Evolutionary conservation across 2,797 vertebrate genomes (phyloP), one percentile per base, ranked within the genome.

Genomic region (Chloroceryle amazona): DNA sequence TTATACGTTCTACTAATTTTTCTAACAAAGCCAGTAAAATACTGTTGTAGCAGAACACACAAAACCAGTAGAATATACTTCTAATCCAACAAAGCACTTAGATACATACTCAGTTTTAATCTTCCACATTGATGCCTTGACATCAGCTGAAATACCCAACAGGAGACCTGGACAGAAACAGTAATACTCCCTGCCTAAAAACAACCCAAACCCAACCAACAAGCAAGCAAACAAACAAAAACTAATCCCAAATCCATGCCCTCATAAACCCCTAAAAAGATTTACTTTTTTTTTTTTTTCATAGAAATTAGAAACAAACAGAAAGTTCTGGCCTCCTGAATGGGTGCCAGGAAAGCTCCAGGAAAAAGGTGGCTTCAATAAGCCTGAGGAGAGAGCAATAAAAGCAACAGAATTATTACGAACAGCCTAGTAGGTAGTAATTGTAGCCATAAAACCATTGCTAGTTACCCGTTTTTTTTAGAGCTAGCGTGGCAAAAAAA

Each of bases 341-440:
- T 28, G 21, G 1, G 0, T 60, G 54, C 93, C 94, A 93, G 93
- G 83, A 96, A 96, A 96, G 35, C 78, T 70, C 60, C 71, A 80
- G 39, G 61, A 46, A 81, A 90, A 96, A 93, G 75, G 93, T 93
- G 86, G 83, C 89, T 96, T 93, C 89, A 96, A 91, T 92, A 93
- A 94, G 21, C 49, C 26, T 41, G 75, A 91, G 47, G 81, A 95
- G 49, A 37, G 80, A 96, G 76, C 65, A 93, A 86, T 95, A 94
- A 96, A 95, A 96, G 44, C 87, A 95, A 86, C 68, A 68, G 87
- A 92, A 91, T 78, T 63, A 91, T 95, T 89, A 94, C 61, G 79
- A 96, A 87, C 78, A 89, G 92, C 68, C 72, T 93, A 57, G 94
- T 95, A 95, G 75, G 83, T 87, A 93, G 92, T 90, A 96, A 95